Base-by-base conservation (phyloP, 2,797 vertebrate species). In the Galaxias olidus region DNA sequence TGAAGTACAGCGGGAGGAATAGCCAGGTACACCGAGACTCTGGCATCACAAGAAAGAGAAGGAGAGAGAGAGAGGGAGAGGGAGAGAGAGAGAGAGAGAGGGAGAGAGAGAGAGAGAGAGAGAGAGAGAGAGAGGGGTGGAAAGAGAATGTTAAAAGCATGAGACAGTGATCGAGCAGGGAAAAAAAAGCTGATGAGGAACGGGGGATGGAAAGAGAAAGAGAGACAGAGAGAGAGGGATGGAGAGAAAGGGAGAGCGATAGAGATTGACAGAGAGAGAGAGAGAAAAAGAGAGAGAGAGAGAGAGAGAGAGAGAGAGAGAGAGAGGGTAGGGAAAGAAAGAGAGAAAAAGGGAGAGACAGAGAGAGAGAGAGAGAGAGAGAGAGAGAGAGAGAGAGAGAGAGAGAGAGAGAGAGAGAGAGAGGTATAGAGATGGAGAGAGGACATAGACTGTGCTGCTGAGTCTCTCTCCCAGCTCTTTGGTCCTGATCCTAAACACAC, bases 11-110 rank as follows among this genome's bases (percentile, higher is more conserved):
- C 71, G 69, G 59, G 53, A 76, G 69, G 13, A 43, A 80, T 79
- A 69, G 74, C 74, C 82, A 86, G 81, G 77, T 82, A 87, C 63
- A 19, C 74, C 64, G 51, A 67, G 61, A 78, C 50, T 77, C 65
- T 85, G 86, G 86, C 76, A 57, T 12, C 10, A 44, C 63, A 78
- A 63, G 53, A 86, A 77, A 86, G 73, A 62, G 59, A 69, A 69
- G 5, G 40, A 30, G 59, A 58, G 44, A 0, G 1, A 3, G 47
- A 63, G 56, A 56, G 42, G n/a, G 30, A 18, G 46, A 13, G 48
- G 19, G 60, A 43, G 61, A 19, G 61, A 51, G 49, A 8, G 9
- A 17, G 19, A 40, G 53, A 55, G 19, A 40, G 53, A 30, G 30
- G 5, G 30, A 30, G 30, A 30, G 30, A 30, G 2, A 30, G 30